phyloP scores from a whole-genome alignment of 1,140 invertebrate species.

The Zaprionus taronus region DNA sequence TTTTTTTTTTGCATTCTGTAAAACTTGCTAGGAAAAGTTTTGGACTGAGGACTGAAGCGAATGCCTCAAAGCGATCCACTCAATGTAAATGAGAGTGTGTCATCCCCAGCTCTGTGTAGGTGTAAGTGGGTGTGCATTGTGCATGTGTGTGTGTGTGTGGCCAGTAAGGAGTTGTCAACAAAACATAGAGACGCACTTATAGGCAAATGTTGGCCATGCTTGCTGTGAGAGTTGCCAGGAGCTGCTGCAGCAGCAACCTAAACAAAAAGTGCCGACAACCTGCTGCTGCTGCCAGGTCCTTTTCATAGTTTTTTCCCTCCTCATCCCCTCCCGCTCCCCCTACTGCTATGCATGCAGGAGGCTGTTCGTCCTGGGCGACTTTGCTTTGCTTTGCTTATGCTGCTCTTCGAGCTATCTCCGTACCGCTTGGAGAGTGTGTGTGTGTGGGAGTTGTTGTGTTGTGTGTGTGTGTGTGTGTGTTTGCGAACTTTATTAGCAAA shows the following conservation, averaged over 20 bases:
- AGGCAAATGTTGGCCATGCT: slow-evolving; percentile 61
- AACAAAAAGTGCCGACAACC: slow-evolving; percentile 72
- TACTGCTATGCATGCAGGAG: background rate
- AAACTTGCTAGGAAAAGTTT: background rate
- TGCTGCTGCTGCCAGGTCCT: slow-evolving; percentile 42
- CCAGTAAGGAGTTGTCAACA: slow-evolving; percentile 77
- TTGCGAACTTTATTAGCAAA: slow-evolving; percentile 82
- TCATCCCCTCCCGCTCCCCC: background rate
- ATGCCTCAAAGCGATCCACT: slow-evolving; percentile 7
- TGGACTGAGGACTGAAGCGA: background rate
- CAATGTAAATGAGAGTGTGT: slow-evolving; percentile 22
- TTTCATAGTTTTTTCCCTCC: slow-evolving; percentile 9
- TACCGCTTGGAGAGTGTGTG: background rate
- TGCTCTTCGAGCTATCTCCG: slow-evolving; percentile 14
- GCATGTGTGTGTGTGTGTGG: slow-evolving; percentile 41
- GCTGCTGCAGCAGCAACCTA: slow-evolving; percentile 45
- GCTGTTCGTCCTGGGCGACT: background rate
- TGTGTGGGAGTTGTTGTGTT: background rate
- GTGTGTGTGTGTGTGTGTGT: slow-evolving; percentile 53
- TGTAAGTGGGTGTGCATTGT: slow-evolving; percentile 27
- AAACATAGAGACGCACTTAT: slow-evolving; percentile 81
- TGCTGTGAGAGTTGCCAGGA: slow-evolving; percentile 33
- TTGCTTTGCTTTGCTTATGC: slow-evolving; percentile 40
- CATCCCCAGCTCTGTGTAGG: slow-evolving; percentile 11
- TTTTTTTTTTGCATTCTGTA: background rate